Conservation (phyloP, 1,140 invertebrate genomes). For the Zaprionus camerounensis region DNA sequence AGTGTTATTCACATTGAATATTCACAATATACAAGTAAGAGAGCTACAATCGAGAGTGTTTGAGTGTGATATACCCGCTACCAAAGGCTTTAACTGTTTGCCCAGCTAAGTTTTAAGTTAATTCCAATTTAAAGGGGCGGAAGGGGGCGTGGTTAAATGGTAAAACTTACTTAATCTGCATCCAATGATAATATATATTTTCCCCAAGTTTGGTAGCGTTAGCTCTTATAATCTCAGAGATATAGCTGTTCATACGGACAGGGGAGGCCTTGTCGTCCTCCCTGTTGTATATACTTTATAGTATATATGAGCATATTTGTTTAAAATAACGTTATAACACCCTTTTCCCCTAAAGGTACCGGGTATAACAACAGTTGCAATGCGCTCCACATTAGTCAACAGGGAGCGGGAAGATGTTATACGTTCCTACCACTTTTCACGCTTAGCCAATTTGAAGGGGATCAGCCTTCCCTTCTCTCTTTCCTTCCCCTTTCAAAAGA, state of each 20-base stretch:
- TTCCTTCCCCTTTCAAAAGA: conserved; percentile 18
- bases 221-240: neutral
- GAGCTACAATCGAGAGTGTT: neutral
- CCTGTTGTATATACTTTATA: neutral
- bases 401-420: neutral
- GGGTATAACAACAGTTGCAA: conserved; percentile 53
- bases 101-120: accelerated
- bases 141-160: neutral
- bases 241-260: neutral
- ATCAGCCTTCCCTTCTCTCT: neutral
- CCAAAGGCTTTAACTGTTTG: neutral
- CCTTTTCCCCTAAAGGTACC: neutral
- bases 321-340: no score
- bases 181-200: neutral
- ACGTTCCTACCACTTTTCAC: conserved; percentile 64
- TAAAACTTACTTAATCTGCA: neutral
- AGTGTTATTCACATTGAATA: conserved; percentile 42
- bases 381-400: conserved; percentile 68
- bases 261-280: no score
- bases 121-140: neutral
- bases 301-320: no score
- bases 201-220: neutral
- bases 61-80: neutral
- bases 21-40: conserved; percentile 14
- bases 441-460: conserved; percentile 47